Evolutionary conservation across 2,888 invertebrate species (phyloP).

Genomic region (Andricus quercusramuli): DNA sequence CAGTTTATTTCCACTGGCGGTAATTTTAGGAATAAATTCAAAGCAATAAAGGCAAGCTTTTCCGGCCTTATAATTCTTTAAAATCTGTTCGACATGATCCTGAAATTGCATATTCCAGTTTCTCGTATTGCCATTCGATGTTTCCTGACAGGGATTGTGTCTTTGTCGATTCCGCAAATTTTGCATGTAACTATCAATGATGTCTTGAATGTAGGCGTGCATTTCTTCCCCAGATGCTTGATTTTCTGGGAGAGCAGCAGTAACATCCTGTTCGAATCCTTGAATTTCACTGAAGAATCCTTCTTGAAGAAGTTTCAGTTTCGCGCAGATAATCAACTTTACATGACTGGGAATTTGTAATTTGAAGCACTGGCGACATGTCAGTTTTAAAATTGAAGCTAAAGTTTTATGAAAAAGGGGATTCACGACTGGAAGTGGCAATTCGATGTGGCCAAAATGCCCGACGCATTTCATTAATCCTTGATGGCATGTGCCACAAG

Average conservation of each 20-base stretch:
- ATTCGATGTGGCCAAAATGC: constrained; percentile 96
- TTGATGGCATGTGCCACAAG: constrained; percentile 90
- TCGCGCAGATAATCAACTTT: constrained; percentile 83
- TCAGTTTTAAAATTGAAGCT: constrained; percentile 83
- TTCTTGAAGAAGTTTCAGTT: constrained; percentile 86
- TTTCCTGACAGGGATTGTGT: constrained; percentile 63
- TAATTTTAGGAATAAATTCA: constrained; percentile 80
- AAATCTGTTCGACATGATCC: constrained; percentile 78
- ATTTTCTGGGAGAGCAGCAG: constrained; percentile 59
- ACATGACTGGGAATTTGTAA: constrained; percentile 83
- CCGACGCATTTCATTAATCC: constrained; percentile 88
- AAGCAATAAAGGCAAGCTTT: constrained; percentile 82
- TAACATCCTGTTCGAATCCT: constrained; percentile 81
- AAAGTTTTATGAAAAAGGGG: constrained; percentile 91
- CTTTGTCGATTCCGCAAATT: constrained; percentile 59
- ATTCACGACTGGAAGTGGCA: constrained; percentile 93
- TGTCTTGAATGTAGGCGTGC: constrained; percentile 77
- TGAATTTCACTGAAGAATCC: constrained; percentile 88
- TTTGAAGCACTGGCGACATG: constrained; percentile 86
- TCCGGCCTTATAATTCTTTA: constrained; percentile 78
- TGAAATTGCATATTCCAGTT: constrained; percentile 80
- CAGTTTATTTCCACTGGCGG: constrained; percentile 82
- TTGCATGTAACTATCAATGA: constrained; percentile 79
- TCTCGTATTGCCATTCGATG: constrained; percentile 76
- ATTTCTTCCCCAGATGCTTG: constrained; percentile 61